Evolutionary conservation across 2,113 vertebrate species (phyloP).

Genomic region (Enhydra lutris): DNA sequence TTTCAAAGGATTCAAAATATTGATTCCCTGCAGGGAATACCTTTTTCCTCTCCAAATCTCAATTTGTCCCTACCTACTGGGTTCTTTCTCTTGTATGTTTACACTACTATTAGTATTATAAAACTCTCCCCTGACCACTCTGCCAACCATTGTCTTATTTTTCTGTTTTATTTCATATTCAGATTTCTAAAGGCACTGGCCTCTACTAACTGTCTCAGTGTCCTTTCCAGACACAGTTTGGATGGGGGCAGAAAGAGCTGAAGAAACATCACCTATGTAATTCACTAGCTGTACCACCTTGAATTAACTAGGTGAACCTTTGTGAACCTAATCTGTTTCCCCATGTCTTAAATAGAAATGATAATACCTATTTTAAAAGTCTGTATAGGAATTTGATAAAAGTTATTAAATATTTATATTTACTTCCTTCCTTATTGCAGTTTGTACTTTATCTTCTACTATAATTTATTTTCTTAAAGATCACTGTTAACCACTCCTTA

Average conservation of each 20-base stretch:
- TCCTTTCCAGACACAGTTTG: background rate
- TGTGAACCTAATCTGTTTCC: background rate
- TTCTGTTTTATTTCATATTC: background rate
- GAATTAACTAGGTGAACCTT: background rate
- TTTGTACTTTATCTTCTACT: background rate
- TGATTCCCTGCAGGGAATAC: background rate
- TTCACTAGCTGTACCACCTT: background rate
- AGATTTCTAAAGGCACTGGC: background rate
- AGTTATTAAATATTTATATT: background rate
- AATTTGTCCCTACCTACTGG: background rate
- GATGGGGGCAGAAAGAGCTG: background rate
- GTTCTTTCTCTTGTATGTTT: background rate
- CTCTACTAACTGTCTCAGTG: background rate
- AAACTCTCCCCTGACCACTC: background rate
- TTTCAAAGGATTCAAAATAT: slow-evolving; percentile 20
- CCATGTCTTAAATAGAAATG: background rate
- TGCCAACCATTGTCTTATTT: background rate
- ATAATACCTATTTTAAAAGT: background rate
- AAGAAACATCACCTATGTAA: background rate
- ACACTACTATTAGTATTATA: background rate
- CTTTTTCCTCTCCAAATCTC: background rate
- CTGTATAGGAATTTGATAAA: slow-evolving; percentile 38
- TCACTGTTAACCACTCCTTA: background rate
- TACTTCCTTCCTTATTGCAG: background rate
- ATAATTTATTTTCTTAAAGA: background rate